These are phyloP conservation scores for Micrasema minimum DNA, from an alignment of 1,140 invertebrate species.

Conservation along the genomic window DNA sequence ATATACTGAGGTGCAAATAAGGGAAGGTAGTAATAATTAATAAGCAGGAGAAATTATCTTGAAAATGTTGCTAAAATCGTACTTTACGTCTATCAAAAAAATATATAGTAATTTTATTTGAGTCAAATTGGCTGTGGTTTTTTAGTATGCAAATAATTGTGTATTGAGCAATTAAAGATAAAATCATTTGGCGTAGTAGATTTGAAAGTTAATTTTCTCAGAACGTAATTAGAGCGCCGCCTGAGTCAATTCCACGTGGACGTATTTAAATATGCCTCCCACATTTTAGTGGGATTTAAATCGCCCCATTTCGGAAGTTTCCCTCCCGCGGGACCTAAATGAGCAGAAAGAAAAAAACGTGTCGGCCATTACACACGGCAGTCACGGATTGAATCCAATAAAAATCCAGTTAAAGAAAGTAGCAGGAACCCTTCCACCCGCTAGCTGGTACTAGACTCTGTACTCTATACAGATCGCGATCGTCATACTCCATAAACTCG, in stretches of 20 bases:
- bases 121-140: too few relatives aligned
- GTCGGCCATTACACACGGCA: slow-evolving; percentile 53
- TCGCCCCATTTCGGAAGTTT: slow-evolving; percentile 31
- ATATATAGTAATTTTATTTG: too few relatives aligned
- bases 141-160: too few relatives aligned
- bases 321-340: slow-evolving; percentile 37
- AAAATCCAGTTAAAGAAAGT: slow-evolving; percentile 54
- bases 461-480: slow-evolving; percentile 40
- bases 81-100: too few relatives aligned
- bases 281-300: slow-evolving; percentile 38
- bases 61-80: too few relatives aligned
- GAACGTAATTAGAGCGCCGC: slow-evolving; percentile 23
- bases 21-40: too few relatives aligned
- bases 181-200: neutral
- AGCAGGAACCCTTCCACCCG: slow-evolving; percentile 51
- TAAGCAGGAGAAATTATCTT: too few relatives aligned
- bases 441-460: slow-evolving; percentile 11
- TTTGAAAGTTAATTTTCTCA: slow-evolving; percentile 16
- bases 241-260: slow-evolving; percentile 27
- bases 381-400: slow-evolving; percentile 54
- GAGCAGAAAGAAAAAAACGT: slow-evolving; percentile 44
- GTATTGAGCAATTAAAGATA: too few relatives aligned
- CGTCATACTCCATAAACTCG: slow-evolving; percentile 54
- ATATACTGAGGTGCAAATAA: too few relatives aligned
- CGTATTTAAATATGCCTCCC: slow-evolving; percentile 32